phyloP scores from a whole-genome alignment of 64 coral and sea anemone genomes.

The Stichodactyla mertensii region DNA sequence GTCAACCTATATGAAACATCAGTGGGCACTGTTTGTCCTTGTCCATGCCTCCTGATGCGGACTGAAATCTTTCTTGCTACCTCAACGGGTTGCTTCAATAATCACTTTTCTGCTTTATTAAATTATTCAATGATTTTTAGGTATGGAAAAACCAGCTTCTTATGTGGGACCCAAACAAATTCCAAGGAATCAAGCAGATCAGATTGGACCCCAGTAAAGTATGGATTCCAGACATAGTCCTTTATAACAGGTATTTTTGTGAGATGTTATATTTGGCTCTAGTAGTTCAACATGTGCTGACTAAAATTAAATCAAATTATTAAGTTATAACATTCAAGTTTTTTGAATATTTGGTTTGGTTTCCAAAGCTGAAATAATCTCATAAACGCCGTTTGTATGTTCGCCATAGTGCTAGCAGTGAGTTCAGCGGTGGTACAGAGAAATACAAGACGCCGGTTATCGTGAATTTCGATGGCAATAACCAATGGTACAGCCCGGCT shows the following conservation, averaged over 20 bases:
- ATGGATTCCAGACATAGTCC: conserved; percentile 94
- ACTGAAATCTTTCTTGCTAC: too few species aligned
- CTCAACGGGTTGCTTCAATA: too few species aligned
- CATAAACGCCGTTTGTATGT: neutral
- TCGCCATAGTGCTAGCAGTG: conserved; percentile 57
- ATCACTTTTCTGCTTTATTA: too few species aligned
- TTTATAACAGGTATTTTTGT: conserved; percentile 85
- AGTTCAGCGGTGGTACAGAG: conserved; percentile 83
- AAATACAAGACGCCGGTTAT: conserved; percentile 91
- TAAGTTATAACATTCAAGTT: too few species aligned
- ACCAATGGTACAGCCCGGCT: conserved; percentile 71
- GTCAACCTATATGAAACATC: too few species aligned
- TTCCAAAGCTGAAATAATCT: neutral
- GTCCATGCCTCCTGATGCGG: too few species aligned
- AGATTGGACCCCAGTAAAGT: conserved; percentile 62
- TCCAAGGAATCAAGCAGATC: conserved; percentile 45
- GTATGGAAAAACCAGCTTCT: conserved; percentile 76
- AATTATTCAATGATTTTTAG: neutral
- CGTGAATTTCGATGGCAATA: conserved; percentile 48
- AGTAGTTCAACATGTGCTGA: too few species aligned
- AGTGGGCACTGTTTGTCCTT: too few species aligned
- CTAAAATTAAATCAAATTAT: too few species aligned
- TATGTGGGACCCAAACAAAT: conserved; percentile 59
- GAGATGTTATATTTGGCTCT: too few species aligned
- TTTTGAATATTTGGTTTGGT: too few species aligned